phyloP scores from a whole-genome alignment of 1,140 invertebrate species.

The Dryas iulia region DNA sequence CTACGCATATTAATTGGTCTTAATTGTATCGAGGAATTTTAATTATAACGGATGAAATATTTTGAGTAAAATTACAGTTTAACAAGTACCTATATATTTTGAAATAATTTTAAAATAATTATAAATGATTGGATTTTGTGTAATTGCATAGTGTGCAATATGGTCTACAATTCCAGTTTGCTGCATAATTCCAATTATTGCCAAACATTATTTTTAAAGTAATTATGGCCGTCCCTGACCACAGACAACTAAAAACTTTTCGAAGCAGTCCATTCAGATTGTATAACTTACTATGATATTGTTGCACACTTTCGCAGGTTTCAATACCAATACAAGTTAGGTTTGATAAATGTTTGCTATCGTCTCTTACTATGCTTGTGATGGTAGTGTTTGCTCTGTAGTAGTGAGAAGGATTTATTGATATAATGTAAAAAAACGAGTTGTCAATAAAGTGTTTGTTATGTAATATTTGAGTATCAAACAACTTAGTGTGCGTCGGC shows the following conservation, averaged over 20 bases:
- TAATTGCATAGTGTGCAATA: not conserved
- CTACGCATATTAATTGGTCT: not conserved
- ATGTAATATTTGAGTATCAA: slow-evolving; percentile 56
- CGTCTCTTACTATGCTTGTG: too few relatives aligned
- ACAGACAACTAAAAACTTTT: not conserved
- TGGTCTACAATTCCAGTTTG: not conserved
- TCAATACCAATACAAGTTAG: not conserved
- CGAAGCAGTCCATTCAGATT: not conserved
- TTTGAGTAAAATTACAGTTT: not conserved
- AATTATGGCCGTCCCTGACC: not conserved
- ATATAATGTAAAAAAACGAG: slow-evolving; percentile 18
- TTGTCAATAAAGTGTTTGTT: slow-evolving; percentile 34
- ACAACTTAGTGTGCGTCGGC: slow-evolving; percentile 59
- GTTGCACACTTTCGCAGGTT: not conserved
- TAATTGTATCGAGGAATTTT: not conserved
- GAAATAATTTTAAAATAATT: not conserved
- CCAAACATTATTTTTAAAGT: not conserved
- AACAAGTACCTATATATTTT: not conserved
- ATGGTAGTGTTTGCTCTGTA: not conserved
- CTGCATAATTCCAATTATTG: not conserved
- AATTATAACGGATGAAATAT: not conserved
- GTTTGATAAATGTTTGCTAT: too few relatives aligned
- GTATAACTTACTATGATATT: not conserved
- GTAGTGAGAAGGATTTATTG: not conserved
- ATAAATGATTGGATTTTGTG: not conserved